phyloP scores from a whole-genome alignment of 2,888 invertebrate species.

The Koerneria pararmatus region DNA sequence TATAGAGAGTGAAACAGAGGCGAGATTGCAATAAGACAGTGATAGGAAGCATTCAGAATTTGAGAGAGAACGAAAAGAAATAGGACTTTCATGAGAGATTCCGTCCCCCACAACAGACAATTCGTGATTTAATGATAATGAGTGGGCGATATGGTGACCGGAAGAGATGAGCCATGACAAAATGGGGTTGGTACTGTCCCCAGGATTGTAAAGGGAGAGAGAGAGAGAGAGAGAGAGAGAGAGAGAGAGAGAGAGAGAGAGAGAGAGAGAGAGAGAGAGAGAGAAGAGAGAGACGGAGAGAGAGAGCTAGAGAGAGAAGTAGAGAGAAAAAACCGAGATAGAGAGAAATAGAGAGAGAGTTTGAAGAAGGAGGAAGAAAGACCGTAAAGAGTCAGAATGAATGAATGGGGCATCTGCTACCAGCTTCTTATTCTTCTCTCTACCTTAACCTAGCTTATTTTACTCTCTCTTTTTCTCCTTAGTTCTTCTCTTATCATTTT shows the following conservation, averaged over 20 bases:
- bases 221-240: slow-evolving; percentile 2
- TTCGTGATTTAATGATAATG: too few species aligned
- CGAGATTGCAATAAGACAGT: too few species aligned
- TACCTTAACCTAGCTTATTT: slow-evolving; percentile 16
- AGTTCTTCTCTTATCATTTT: slow-evolving; percentile 5
- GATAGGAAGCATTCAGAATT: too few species aligned
- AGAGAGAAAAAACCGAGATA: slow-evolving; percentile 1
- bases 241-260: background rate
- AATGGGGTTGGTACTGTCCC: slow-evolving; percentile 9
- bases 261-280: slow-evolving; percentile 5
- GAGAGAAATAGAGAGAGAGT: background rate
- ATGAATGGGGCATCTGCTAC: background rate
- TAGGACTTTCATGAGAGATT: too few species aligned
- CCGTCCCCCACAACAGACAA: too few species aligned
- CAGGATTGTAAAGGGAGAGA: slow-evolving; percentile 8
- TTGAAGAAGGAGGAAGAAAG: too few species aligned
- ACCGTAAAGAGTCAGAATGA: too few species aligned
- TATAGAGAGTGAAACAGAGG: too few species aligned
- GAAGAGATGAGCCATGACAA: slow-evolving; percentile 5
- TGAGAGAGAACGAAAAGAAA: too few species aligned
- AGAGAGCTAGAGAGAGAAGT: slow-evolving; percentile 16
- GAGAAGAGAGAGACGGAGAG: slow-evolving; percentile 3
- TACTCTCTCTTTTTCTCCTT: slow-evolving; percentile 2
- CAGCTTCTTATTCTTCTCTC: background rate
- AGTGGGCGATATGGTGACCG: too few species aligned